Conservation (phyloP, 2,113 vertebrate species). For the Etheostoma cragini region DNA sequence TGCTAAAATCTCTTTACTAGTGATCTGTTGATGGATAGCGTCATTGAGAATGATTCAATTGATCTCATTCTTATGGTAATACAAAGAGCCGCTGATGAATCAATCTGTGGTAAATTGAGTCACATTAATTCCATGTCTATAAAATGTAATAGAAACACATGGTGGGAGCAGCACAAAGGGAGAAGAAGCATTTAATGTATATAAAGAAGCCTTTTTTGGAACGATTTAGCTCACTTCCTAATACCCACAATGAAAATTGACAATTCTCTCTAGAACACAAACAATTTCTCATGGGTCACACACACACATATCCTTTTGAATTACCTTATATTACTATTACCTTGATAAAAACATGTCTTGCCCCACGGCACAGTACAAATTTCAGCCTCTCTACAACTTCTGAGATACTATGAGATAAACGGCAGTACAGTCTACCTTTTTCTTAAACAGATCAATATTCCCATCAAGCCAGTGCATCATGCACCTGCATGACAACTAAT, state of each 20-base stretch:
- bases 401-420: not conserved
- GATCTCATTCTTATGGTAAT: conserved; percentile 57
- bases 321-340: not conserved
- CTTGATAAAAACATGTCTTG: conserved; percentile 1
- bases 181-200: not conserved
- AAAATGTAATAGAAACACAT: conserved; percentile 21
- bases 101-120: conserved; percentile 52
- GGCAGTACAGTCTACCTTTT: conserved; percentile 10
- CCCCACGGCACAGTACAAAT: not conserved
- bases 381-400: not conserved
- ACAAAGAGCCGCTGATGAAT: conserved; percentile 45
- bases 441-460: conserved; percentile 46
- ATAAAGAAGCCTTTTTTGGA: conserved; percentile 13
- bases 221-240: not conserved
- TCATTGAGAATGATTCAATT: conserved; percentile 68
- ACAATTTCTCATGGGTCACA: not conserved
- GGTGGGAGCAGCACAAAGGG: not conserved
- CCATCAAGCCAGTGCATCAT: conserved; percentile 30
- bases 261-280: not conserved
- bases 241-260: not conserved
- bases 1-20: conserved; percentile 59
- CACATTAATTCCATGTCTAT: conserved; percentile 34
- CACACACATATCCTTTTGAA: not conserved
- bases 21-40: conserved; percentile 67
- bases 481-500: conserved; percentile 44